Evolutionary conservation across 2,797 vertebrate genomes (phyloP), one percentile per base, ranked within the genome.

Genomic region (Aeoliscus strigatus): DNA sequence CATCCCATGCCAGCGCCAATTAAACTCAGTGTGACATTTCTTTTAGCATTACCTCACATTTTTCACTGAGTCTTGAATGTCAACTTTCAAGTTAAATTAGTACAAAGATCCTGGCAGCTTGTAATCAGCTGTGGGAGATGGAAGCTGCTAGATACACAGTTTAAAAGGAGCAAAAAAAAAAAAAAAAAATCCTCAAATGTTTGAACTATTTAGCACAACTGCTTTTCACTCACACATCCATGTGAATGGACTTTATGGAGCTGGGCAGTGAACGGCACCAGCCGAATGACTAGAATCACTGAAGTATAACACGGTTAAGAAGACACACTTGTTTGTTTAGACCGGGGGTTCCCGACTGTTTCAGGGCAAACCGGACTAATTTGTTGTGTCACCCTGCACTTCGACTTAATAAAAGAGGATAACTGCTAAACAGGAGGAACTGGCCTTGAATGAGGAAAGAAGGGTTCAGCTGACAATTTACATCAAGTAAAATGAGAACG

Each of bases 241-340:
- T 51, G 71, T 37, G 54, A 80, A 78, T 64, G 41, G 54, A 41
- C 43, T 68, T 74, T 66, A 77, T 49, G 33, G 60, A 53, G 36
- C 33, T 33, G 14, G 57, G 50, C 14, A 3, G 41, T 51, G 31
- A 66, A 50, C 43, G 39, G 51, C 56, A 51, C 46, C 40, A 44
- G 49, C 48, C 57, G 39, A 12, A 51, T 42, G 28, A 39, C 46
- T 51, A 9, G 26, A 32, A 30, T 49, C 34, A 29, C 14, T 33
- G n/a, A 26, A 56, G 27, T 12, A 44, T 23, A 25, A 30, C 25
- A 58, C 33, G 9, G 16, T 60, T 54, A 60, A 56, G 62, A 37
- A 33, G 38, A 50, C 29, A 41, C 27, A 38, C 11, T 18, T 47
- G 10, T 47, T 57, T 39, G 28, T 51, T 51, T 26, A 21, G 18